Conservation (phyloP, 2,888 invertebrate genomes). For the Drosophila meridiana region DNA sequence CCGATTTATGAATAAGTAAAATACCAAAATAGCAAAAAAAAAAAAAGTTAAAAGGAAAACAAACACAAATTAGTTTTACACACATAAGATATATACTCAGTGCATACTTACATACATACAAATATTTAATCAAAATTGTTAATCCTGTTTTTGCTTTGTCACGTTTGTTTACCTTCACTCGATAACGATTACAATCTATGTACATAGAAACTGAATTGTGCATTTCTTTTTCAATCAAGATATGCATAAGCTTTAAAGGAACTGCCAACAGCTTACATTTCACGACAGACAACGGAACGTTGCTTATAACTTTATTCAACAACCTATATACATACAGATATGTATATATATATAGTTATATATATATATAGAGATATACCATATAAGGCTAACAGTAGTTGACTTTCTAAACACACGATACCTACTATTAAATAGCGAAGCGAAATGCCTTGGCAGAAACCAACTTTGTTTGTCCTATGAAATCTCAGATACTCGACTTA, state of each 20-base stretch:
- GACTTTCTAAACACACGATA: constrained; percentile 51
- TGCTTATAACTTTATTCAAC: constrained; percentile 39
- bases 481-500: constrained; percentile 13
- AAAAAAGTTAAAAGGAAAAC: neutral
- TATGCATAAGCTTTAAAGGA: constrained; percentile 42
- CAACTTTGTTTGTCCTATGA: constrained; percentile 21
- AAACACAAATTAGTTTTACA: constrained; percentile 46
- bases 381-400: constrained; percentile 44
- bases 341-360: constrained; percentile 2
- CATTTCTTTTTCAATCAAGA: constrained; percentile 35
- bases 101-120: constrained; percentile 25
- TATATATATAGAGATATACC: constrained; percentile 3
- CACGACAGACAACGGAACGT: constrained; percentile 24
- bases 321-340: constrained; percentile 5
- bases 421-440: constrained; percentile 40
- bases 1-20: constrained; percentile 66
- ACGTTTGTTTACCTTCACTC: constrained; percentile 25
- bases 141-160: constrained; percentile 47
- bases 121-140: constrained; percentile 29
- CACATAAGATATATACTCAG: constrained; percentile 29
- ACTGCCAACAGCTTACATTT: constrained; percentile 57
- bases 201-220: constrained; percentile 53
- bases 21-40: constrained; percentile 55
- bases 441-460: constrained; percentile 28
- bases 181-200: constrained; percentile 20